Base-by-base conservation (phyloP, 2,888 invertebrate genomes). In the Amphipoea oculea region DNA sequence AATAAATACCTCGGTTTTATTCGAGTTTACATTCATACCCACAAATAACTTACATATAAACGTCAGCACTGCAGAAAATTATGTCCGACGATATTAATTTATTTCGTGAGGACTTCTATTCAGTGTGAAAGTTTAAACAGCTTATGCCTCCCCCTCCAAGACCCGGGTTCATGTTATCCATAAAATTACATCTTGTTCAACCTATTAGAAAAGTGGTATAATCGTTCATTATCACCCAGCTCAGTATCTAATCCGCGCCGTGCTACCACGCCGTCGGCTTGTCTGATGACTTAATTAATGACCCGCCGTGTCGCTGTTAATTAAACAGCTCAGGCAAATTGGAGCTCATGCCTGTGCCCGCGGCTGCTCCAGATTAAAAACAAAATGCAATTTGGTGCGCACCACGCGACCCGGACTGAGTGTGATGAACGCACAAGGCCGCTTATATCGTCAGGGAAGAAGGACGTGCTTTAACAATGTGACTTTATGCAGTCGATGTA, bases 231-330 rank as follows among this genome's bases (percentile, higher is more conserved):
- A 95, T 93, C 90, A 92, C 91, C 91, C 92, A 93, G 93, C 93
- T 94, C 89, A 92, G 93, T 93, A 92, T 94, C 94, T 96, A 94
- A 95, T 95, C 94, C 93, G 86, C 89, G 86, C 89, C 89, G 90
- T 91, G 92, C 92, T 94, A 93, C 93, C 91, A 69, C 83, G 80
- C 92, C 93, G 92, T 92, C 91, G 92, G 94, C 94, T 94, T 93
- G 94, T 95, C 96, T 96, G 96, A 96, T 96, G 96, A 94, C 95
- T 96, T 96, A 96, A 96, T 96, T 96, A 96, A 96, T 96, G 96
- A 96, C 93, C 94, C 92, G 92, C 95, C 95, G 95, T 95, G 96
- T 95, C 95, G 94, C 93, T 93, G 94, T 93, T 96, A 96, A 97
- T 97, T 96, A 96, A 95, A 95, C 95, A 94, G 94, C 96, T 94